phyloP scores from a whole-genome alignment of 2,888 invertebrate genomes.

The Gerris lacustris region DNA sequence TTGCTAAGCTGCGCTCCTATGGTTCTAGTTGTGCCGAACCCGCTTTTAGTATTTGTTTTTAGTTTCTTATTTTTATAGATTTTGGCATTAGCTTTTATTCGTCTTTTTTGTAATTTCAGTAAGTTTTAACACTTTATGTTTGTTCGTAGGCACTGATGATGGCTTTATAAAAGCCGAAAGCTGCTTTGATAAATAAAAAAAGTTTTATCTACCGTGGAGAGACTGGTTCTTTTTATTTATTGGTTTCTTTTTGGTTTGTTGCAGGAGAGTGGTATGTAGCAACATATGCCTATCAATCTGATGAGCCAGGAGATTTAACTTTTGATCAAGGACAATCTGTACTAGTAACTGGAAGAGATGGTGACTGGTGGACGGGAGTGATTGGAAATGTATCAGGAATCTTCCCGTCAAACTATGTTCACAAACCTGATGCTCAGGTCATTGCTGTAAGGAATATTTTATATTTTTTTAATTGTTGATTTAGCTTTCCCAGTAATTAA shows the following conservation, averaged over 20 bases:
- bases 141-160: too few relatives aligned
- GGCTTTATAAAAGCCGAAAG: too few relatives aligned
- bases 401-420: slow-evolving; percentile 95
- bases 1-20: too few relatives aligned
- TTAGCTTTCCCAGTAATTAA: background rate
- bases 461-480: slow-evolving; percentile 7
- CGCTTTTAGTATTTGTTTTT: too few relatives aligned
- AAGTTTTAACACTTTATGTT: too few relatives aligned
- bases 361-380: slow-evolving; percentile 98
- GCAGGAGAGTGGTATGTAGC: slow-evolving; percentile 68
- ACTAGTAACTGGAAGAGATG: slow-evolving; percentile 74
- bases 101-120: too few relatives aligned
- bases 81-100: too few relatives aligned
- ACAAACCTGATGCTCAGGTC: slow-evolving; percentile 46
- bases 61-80: too few relatives aligned
- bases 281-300: slow-evolving; percentile 77
- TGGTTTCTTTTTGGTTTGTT: slow-evolving; percentile 4
- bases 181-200: too few relatives aligned
- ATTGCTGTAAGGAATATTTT: background rate
- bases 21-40: too few relatives aligned
- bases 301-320: slow-evolving; percentile 79
- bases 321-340: slow-evolving; percentile 80
- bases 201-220: too few relatives aligned
- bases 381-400: slow-evolving; percentile 74
- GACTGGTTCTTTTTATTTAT: too few relatives aligned